These are phyloP conservation scores for Macrobrachium rosenbergii DNA, from an alignment of 1,140 invertebrate species.

Conservation along the genomic window DNA sequence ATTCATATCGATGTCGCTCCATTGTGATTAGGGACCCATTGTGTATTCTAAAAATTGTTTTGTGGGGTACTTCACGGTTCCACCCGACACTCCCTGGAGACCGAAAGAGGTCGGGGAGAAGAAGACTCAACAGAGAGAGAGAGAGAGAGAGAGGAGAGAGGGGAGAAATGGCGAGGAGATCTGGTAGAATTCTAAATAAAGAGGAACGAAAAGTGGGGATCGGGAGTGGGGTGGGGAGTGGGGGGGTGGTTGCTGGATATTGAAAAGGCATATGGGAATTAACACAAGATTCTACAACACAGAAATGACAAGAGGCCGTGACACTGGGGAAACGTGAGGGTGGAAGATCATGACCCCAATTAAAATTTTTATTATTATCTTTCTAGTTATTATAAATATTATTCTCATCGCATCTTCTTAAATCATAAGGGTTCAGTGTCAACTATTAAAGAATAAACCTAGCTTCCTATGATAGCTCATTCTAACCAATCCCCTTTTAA, in stretches of 20 bases:
- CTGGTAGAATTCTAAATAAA: neutral
- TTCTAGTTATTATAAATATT: no score
- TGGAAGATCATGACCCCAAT: no score
- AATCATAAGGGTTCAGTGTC: no score
- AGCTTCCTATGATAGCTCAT: no score
- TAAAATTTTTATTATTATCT: no score
- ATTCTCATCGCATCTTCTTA: no score
- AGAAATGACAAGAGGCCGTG: no score
- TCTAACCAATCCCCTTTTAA: no score
- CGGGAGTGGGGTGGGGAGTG: neutral
- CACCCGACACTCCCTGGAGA: neutral
- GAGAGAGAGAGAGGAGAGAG: neutral
- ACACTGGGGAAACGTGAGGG: no score
- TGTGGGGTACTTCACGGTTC: slow-evolving; percentile 32
- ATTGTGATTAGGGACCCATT: slow-evolving; percentile 29
- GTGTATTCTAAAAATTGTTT: slow-evolving; percentile 36
- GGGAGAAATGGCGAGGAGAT: neutral
- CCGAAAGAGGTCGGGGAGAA: neutral
- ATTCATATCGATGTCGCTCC: slow-evolving; percentile 34
- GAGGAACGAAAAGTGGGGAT: neutral
- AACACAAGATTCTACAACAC: no score
- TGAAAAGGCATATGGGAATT: neutral
- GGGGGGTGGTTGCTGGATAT: neutral
- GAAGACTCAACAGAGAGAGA: neutral
- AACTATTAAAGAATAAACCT: no score